Conservation (phyloP, 2,797 vertebrate genomes). For the Phyllotis vaccarum region DNA sequence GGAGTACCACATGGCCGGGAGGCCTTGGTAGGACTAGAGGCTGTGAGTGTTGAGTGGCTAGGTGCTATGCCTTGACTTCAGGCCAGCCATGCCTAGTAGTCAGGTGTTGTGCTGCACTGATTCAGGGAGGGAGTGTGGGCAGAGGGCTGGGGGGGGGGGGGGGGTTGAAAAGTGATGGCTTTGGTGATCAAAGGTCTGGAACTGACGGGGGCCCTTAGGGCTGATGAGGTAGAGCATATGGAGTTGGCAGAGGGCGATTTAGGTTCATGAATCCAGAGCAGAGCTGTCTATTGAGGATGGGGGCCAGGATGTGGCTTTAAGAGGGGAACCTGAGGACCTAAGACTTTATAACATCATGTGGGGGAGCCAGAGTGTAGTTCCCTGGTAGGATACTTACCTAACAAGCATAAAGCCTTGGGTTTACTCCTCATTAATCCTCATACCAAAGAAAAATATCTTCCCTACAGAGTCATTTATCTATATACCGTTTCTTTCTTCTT, state of each 20-base stretch:
- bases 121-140: neutral
- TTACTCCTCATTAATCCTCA: neutral
- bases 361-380: neutral
- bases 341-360: neutral
- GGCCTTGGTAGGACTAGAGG: neutral
- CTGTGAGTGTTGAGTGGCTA: neutral
- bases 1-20: neutral
- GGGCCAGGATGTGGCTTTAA: neutral
- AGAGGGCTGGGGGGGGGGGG: neutral
- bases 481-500: constrained; percentile 76
- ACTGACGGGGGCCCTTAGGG: neutral
- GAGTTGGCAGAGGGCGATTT: neutral
- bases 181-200: neutral
- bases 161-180: neutral
- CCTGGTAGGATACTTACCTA: neutral
- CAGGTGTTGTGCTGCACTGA: neutral
- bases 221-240: neutral
- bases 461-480: neutral
- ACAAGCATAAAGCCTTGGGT: neutral
- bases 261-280: neutral
- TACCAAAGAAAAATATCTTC: neutral
- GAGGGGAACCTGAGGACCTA: neutral
- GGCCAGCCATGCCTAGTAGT: neutral
- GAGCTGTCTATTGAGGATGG: neutral
- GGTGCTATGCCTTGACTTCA: neutral